Conservation (phyloP, 1,140 invertebrate genomes). For the Bombus consobrinus region DNA sequence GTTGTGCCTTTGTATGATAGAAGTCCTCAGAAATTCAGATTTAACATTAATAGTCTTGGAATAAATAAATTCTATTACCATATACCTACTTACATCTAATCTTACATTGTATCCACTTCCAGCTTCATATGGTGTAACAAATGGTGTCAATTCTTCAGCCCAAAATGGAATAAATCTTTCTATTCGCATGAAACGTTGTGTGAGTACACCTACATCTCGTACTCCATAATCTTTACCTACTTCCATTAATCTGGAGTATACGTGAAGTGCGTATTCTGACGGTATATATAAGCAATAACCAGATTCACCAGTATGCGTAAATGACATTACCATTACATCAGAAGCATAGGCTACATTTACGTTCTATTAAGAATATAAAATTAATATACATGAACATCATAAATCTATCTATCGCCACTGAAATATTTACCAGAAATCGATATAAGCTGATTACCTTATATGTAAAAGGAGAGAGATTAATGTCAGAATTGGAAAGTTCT, state of each 20-base stretch:
- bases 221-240: conserved; percentile 87
- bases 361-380: conserved; percentile 78
- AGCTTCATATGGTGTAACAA: conserved; percentile 90
- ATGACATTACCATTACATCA: conserved; percentile 90
- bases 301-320: conserved; percentile 92
- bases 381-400: neutral
- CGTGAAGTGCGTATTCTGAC: conserved; percentile 90
- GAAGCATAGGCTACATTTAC: conserved; percentile 90
- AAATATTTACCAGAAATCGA: neutral
- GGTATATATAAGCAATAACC: conserved; percentile 93
- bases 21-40: neutral
- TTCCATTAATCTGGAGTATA: conserved; percentile 89
- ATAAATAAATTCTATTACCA: neutral
- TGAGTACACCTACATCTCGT: conserved; percentile 89
- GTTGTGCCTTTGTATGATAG: neutral
- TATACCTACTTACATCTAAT: conserved; percentile 82
- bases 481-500: conserved; percentile 89
- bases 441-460: conserved; percentile 83
- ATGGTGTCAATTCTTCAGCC: conserved; percentile 88
- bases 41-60: neutral
- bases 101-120: conserved; percentile 89
- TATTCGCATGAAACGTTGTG: conserved; percentile 89
- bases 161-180: conserved; percentile 86
- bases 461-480: conserved; percentile 89
- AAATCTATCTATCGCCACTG: neutral